These are phyloP conservation scores for Heliconius nattereri DNA, from an alignment of 1,140 invertebrate species.

Conservation along the genomic window DNA sequence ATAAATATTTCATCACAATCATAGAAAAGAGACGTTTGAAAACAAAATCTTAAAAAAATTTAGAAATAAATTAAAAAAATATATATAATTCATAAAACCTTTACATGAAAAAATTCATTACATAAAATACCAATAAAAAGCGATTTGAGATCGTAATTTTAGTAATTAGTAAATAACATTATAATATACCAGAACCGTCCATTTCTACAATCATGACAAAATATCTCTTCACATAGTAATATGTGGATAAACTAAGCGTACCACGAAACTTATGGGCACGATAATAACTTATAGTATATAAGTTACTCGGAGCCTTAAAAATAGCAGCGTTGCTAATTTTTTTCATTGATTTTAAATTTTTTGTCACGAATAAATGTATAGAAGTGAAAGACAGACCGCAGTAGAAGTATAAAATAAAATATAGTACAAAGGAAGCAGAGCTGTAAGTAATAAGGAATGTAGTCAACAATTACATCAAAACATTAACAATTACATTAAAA, in stretches of 20 bases:
- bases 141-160: too few relatives aligned
- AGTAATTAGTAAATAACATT: too few relatives aligned
- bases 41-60: too few relatives aligned
- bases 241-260: background rate
- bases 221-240: background rate
- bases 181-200: background rate
- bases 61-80: too few relatives aligned
- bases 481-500: too few relatives aligned
- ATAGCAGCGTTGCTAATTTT: background rate
- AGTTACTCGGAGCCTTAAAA: background rate
- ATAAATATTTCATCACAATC: background rate
- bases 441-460: background rate
- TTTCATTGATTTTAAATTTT: background rate
- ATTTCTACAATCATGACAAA: constrained; percentile 3
- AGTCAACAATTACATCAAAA: background rate
- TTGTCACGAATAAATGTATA: background rate
- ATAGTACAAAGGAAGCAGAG: background rate
- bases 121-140: background rate
- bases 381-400: background rate
- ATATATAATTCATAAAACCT: too few relatives aligned
- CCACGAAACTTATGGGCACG: too few relatives aligned
- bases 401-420: background rate
- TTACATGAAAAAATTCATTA: too few relatives aligned
- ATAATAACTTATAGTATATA: background rate
- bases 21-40: background rate